Base-by-base conservation (phyloP, 2,888 invertebrate genomes). In the Julus scandinavius region DNA sequence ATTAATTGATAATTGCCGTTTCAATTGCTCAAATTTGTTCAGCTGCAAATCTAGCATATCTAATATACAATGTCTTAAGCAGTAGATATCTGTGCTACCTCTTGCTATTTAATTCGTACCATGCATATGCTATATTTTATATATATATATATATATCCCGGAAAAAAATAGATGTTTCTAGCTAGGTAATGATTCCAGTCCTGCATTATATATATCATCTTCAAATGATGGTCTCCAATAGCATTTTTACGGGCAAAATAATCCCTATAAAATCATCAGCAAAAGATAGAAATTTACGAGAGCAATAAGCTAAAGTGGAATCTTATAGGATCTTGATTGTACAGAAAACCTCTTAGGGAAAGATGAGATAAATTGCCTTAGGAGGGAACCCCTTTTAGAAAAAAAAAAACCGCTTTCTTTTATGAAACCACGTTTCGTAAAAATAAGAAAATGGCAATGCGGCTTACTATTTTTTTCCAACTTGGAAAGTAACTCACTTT, bases 261-360 rank as follows among this genome's bases (percentile, higher is more conserved):
- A 80, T 80, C 80, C 80, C 80, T 80, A 80, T 80, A 80, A 80
- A 80, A 80, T 80, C 80, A 80, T 80, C 80, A 80, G 80, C 80
- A 38, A 80, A 80, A 80, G 80, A 80, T 80, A 80, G 80, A 80
- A 40, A 80, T 80, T 80, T 80, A 80, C 80, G 80, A 80, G 80
- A 38, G 80, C 80, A 80, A 80, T 80, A 80, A 80, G 80, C 80
- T 80, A 80, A 80, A 80, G 80, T 80, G 80, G 80, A 80, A 80
- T 80, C 80, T 80, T 80, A 80, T 80, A 80, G 80, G 80, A 80
- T 80, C 80, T 80, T 80, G 80, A 80, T 80, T 80, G 80, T 80
- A 80, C 80, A 40, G 80, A 80, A 80, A 80, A 80, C 80, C 80
- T 80, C 80, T 80, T 80, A 80, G 80, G 80, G 80, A 80, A 80